Base-by-base conservation (phyloP, 2,797 vertebrate genomes). In the Antennarius maculatus region DNA sequence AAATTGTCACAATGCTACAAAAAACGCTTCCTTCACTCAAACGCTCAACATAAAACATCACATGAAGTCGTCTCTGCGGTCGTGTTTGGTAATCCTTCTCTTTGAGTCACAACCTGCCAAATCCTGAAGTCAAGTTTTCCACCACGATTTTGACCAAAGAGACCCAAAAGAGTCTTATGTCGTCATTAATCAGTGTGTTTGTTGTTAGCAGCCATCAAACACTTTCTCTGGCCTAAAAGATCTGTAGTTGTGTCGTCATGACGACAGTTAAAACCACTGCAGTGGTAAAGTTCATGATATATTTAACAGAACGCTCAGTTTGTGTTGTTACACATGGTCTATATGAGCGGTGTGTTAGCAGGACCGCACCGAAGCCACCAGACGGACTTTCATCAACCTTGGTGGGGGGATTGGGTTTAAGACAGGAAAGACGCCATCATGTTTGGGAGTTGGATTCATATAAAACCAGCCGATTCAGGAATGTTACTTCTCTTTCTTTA, bases 41-140 rank as follows among this genome's bases (percentile, higher is more conserved):
- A 51, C 29, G 31, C 13, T 18, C 14, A 4, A 31, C 4, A 16
- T 50, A 50, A 28, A 39, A 41, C 43, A 16, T 5, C 17, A 23
- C 31, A 2, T 6, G 15, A 52, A 31, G 43, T 1, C 27, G 11
- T 48, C 11, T 41, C 37, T 23, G 6, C 41, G 17, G 29, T 11
- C 13, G 6, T 2, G 15, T 14, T 13, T 16, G 52, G 17, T 23
- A 23, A 23, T 2, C 23, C 23, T 8, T 6, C 43, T 55, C 14
- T 41, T 28, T 16, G n/a, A 56, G 47, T 18, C 41, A 7, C 7
- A 69, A 59, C 39, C 10, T 11, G 29, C 27, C 27, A 57, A 61
- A 50, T 8, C 31, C 58, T 53, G 0, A 11, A 61, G 61, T 69
- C 54, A 31, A 2, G 66, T 41, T 71, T 66, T 69, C 64, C 58